Conservation (phyloP, 2,888 invertebrate genomes). For the Seira sanloemensis region DNA sequence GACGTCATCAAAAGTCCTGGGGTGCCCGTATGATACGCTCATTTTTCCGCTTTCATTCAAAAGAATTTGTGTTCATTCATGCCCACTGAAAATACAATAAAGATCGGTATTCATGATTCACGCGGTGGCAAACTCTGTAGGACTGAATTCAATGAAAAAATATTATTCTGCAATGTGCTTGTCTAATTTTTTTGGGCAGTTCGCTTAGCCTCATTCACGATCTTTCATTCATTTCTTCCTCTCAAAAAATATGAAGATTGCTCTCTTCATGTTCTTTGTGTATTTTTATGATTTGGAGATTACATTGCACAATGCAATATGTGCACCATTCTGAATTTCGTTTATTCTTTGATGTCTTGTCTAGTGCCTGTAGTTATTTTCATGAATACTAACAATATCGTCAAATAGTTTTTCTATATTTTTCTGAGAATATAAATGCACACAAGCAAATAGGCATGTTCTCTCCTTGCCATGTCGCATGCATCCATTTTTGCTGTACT, state of each 20-base stretch:
- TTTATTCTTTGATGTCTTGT: slow-evolving; percentile 27
- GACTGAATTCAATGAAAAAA: no score
- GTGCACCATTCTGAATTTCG: not conserved
- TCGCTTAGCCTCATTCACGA: slow-evolving; percentile 14
- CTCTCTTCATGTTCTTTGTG: not conserved
- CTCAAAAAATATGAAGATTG: slow-evolving; percentile 9
- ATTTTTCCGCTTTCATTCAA: not conserved
- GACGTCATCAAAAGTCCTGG: no score
- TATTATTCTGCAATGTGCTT: no score
- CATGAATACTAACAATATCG: not conserved
- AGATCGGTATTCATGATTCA: not conserved
- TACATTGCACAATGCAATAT: no score
- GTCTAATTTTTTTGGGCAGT: not conserved
- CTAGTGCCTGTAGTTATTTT: slow-evolving; percentile 34
- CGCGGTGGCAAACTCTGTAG: not conserved
- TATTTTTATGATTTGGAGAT: not conserved
- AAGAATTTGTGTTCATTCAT: not conserved
- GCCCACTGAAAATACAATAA: not conserved
- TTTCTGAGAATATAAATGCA: slow-evolving; percentile 22
- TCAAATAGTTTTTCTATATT: not conserved
- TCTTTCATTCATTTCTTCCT: not conserved
- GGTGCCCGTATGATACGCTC: no score
- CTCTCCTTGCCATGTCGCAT: slow-evolving; percentile 47
- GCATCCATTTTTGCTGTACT: slow-evolving; percentile 32
- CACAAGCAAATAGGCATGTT: slow-evolving; percentile 40